Evolutionary conservation across 2,797 vertebrate genomes (phyloP), one percentile per base, ranked within the genome.

Genomic region (Glossophaga mutica): DNA sequence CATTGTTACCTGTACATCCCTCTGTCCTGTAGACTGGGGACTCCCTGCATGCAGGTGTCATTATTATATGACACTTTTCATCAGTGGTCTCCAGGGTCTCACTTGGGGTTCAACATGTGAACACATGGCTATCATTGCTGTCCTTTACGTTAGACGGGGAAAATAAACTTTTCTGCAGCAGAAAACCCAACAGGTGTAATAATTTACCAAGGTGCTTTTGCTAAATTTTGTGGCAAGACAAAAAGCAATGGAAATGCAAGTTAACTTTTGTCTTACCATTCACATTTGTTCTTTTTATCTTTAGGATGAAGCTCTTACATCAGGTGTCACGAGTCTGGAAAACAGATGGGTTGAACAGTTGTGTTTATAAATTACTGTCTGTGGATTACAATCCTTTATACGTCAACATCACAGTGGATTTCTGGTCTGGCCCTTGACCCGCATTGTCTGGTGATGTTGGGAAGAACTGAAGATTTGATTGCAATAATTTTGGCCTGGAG

Each of bases 341-440:
- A 91, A 99, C 97, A 57, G 99, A 99, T 0, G 99, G 99, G n/a
- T 98, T 99, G 67, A 99, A 99, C 78, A 99, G 99, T 92, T 99
- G 99, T 96, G 98, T 98, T 2, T 99, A 99, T 93, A 98, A 98
- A 78, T 98, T 98, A 52, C 90, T 99, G 39, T 99, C 99, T 0
- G 87, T 99, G 78, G 98, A 99, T 91, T 98, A 99, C 87, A 98
- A 97, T 32, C 98, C 98, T 14, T 98, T 99, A 21, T 99, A 99
- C 87, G 92, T 99, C 92, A 99, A 99, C 88, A 97, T 99, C 94
- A 99, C 99, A 0, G 99, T 99, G 94, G 99, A 99, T 95, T 99
- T 99, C 48, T 96, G 93, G 96, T 46, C 91, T 91, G 68, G 32
- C 21, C 90, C 65, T 5, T 98, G 95, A 97, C 42, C 50, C 62